Conservation (phyloP, 2,888 invertebrate species). For the Halictus quadricinctus region DNA sequence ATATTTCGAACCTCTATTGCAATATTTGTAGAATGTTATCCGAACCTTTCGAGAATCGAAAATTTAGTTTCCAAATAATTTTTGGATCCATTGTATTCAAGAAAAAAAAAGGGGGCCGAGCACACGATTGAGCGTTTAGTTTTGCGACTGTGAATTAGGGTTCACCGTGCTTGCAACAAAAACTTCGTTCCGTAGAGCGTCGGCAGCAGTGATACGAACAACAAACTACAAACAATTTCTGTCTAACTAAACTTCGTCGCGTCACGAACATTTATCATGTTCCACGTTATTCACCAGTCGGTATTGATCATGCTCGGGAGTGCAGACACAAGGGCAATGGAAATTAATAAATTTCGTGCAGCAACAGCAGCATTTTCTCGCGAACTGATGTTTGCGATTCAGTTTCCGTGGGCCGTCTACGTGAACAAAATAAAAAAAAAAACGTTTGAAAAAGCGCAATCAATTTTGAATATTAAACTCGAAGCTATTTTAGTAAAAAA, state of each 20-base stretch:
- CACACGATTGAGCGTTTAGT: neutral
- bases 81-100: neutral
- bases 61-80: neutral
- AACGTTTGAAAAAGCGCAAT: neutral
- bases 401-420: neutral
- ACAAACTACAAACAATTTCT: conserved; percentile 5
- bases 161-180: neutral
- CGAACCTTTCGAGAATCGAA: neutral
- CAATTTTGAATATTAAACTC: neutral
- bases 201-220: neutral
- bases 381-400: neutral
- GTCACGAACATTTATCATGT: conserved; percentile 3
- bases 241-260: neutral
- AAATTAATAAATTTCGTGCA: neutral
- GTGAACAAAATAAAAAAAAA: neutral
- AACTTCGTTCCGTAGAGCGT: neutral
- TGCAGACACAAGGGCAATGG: neutral
- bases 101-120: neutral
- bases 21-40: neutral
- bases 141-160: neutral
- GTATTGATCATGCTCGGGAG: neutral
- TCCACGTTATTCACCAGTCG: neutral
- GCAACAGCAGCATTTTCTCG: neutral
- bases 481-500: neutral
- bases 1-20: neutral